Base-by-base conservation (phyloP, 2,888 invertebrate species). In the Ochlodes sylvanus region DNA sequence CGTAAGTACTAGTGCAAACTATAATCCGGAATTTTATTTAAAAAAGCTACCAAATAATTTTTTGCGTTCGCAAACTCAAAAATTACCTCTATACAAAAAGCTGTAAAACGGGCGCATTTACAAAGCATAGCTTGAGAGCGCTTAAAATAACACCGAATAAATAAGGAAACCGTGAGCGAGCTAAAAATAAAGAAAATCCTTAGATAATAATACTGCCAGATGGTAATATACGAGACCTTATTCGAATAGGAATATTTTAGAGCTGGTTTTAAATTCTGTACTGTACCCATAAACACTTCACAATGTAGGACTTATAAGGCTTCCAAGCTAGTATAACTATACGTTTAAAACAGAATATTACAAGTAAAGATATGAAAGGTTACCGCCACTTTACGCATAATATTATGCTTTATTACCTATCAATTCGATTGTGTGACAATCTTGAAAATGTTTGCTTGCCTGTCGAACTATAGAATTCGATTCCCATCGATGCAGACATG, bases 151-250 rank as follows among this genome's bases (percentile, higher is more conserved):
- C 60, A 60, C 60, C 60, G 47, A 60, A 60, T 60, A 60, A 60
- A 60, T 60, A 60, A 47, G 15, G 60, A 47, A 47, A 42, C 44
- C 38, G 57, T 27, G 44, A 32, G 62, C 12, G 50, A 62, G 38
- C 19, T 52, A 21, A 52, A 58, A 60, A 60, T 38, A 62, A 38
- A 52, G 47, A 50, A 38, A 52, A 9, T n/a, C 52, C 17, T 60
- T 60, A 62, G 62, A 62, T 62, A 62, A 62, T 62, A 62, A 52
- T 62, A 34, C 62, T 62, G 52, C 52, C 52, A 52, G 52, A 62
- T 62, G 17, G 21, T 62, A 52, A 62, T 62, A 38, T 62, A 62
- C 52, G 50, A 19, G 47, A 34, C 50, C 34, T 61, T 32, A 34
- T 50, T 15, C 61, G 34, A 50, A 34, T 34, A 47, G 19, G n/a